These are phyloP conservation scores for Lates calcarifer DNA, from an alignment of 2,113 vertebrate species.

Conservation along the genomic window DNA sequence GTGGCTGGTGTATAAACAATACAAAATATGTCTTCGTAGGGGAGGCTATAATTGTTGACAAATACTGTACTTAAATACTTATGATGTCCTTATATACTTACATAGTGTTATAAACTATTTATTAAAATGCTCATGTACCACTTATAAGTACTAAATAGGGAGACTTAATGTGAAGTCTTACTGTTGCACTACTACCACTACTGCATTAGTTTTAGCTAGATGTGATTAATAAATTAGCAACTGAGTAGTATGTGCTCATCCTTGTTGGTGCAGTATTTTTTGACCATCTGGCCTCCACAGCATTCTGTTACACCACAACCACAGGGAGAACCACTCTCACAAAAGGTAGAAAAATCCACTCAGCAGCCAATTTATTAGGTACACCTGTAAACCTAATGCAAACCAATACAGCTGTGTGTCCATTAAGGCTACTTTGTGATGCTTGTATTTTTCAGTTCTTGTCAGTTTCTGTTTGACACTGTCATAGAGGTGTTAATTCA, in stretches of 20 bases:
- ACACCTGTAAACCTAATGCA: not conserved
- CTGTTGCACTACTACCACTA: not conserved
- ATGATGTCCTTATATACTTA: not conserved
- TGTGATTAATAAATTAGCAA: not conserved
- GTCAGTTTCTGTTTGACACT: not conserved
- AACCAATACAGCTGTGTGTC: too few species aligned
- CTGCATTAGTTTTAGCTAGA: not conserved
- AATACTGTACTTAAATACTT: not conserved
- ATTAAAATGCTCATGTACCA: not conserved
- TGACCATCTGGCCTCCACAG: not conserved
- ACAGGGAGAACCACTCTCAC: conserved; percentile 33
- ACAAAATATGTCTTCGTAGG: not conserved
- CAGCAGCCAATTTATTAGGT: not conserved
- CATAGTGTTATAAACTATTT: not conserved
- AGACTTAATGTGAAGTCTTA: not conserved
- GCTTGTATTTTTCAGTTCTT: not conserved
- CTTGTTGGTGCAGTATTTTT: not conserved
- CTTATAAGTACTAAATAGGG: not conserved
- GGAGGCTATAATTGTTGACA: not conserved
- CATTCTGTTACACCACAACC: not conserved
- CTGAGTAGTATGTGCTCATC: not conserved
- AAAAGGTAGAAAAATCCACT: conserved; percentile 30
- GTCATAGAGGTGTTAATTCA: not conserved
- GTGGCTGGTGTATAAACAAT: not conserved
- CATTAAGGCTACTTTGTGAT: too few species aligned